phyloP scores from a whole-genome alignment of 2,888 invertebrate species.

The Yponomeuta cagnagella region DNA sequence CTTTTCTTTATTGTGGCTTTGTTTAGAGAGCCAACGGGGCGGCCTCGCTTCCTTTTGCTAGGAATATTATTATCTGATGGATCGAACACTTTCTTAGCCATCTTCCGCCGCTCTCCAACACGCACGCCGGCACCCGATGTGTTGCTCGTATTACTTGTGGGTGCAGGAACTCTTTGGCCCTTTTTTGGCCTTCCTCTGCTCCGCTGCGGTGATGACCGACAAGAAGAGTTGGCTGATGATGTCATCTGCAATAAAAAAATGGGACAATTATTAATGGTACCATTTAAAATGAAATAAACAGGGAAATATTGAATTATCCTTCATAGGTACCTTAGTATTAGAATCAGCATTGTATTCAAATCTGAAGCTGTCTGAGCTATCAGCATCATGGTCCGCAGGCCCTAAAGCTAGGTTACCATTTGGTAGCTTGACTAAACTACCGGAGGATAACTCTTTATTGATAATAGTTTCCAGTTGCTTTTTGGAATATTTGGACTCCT shows the following conservation, averaged over 20 bases:
- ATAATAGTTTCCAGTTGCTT: slow-evolving; percentile 79
- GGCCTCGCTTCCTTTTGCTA: slow-evolving; percentile 80
- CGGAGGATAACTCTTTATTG: slow-evolving; percentile 81
- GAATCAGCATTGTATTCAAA: slow-evolving; percentile 62
- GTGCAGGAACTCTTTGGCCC: slow-evolving; percentile 44
- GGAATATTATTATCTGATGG: slow-evolving; percentile 89
- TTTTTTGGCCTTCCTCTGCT: slow-evolving; percentile 64
- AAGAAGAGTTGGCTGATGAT: slow-evolving; percentile 70
- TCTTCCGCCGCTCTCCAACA: slow-evolving; percentile 79
- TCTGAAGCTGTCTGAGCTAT: slow-evolving; percentile 69
- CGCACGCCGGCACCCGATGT: slow-evolving; percentile 59
- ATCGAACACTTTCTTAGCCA: slow-evolving; percentile 90
- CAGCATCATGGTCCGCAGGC: slow-evolving; percentile 75
- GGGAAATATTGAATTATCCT: too few species aligned
- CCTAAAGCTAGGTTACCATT: slow-evolving; percentile 83
- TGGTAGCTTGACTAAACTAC: slow-evolving; percentile 79
- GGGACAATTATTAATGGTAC: neutral
- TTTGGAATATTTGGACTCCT: slow-evolving; percentile 79
- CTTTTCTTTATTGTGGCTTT: slow-evolving; percentile 75
- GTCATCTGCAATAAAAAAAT: slow-evolving; percentile 50
- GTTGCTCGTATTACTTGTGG: slow-evolving; percentile 35
- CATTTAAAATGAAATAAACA: too few species aligned
- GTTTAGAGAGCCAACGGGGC: slow-evolving; percentile 78
- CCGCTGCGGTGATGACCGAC: slow-evolving; percentile 66
- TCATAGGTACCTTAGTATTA: slow-evolving; percentile 52